These are phyloP conservation scores for Agrotis exclamationis DNA, from an alignment of 2,888 invertebrate genomes.

Conservation along the genomic window DNA sequence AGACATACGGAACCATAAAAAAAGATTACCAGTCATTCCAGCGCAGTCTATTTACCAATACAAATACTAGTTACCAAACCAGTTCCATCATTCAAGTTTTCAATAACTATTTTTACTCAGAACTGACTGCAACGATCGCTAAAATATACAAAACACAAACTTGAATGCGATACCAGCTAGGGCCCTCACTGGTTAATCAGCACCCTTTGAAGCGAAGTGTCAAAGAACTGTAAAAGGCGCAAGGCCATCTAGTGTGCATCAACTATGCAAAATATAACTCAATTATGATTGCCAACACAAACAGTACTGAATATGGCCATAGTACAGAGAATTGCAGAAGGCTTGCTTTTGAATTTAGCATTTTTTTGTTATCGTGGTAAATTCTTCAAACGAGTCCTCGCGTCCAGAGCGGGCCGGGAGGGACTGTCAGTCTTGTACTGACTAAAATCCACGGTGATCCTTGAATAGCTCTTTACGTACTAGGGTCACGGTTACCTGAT, in stretches of 20 bases:
- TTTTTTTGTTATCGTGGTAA: too few species aligned
- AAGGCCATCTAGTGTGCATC: conserved; percentile 53
- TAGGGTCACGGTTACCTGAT: too few species aligned
- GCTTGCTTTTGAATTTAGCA: too few species aligned
- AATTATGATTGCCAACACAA: conserved; percentile 56
- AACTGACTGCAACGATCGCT: conserved; percentile 2
- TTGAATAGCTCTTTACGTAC: too few species aligned
- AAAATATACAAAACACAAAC: conserved; percentile 21
- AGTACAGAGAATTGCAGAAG: conserved; percentile 7
- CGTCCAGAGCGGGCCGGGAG: too few species aligned
- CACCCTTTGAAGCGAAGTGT: conserved; percentile 43
- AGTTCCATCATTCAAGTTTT: conserved; percentile 15
- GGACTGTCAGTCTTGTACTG: too few species aligned
- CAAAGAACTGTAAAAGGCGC: conserved; percentile 62
- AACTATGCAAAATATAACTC: conserved; percentile 58
- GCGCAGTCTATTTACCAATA: not conserved
- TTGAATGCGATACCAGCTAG: conserved; percentile 16
- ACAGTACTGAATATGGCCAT: conserved; percentile 37
- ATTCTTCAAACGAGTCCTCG: too few species aligned
- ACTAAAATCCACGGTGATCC: too few species aligned
- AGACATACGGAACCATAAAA: not conserved
- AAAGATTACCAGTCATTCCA: not conserved
- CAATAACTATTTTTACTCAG: conserved; percentile 4
- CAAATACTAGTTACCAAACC: not conserved
- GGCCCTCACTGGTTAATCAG: conserved; percentile 22